Evolutionary conservation across 2,888 invertebrate genomes (phyloP), one percentile per base, ranked within the genome.

Genomic region (Oscheius sp.): DNA sequence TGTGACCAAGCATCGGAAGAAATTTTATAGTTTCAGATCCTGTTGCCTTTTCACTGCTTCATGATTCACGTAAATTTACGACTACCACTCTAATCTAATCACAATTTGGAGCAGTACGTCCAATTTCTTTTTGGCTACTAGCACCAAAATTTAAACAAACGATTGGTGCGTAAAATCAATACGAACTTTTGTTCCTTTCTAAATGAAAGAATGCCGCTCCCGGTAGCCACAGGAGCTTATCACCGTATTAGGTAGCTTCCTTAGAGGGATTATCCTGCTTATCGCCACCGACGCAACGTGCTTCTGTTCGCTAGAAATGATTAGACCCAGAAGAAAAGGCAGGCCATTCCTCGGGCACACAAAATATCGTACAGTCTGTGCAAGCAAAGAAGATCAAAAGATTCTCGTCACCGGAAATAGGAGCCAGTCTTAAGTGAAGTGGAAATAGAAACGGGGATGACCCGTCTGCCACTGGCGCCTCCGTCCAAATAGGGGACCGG

Each of bases 211-310:
- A 43, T 35, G 35, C 29, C 61, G 43, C 16, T 45, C 61, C 41
- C 6, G 45, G 45, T 23, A 55, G 18, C 25, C n/a, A 41, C 18
- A 43, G 12, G 43, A 41, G 23, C 49, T 52, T 66, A 66, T 66
- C 66, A 66, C 9, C 27, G 66, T 41, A 2, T 63, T 45, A 49
- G 49, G 66, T 66, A 66, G 66, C 66, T 52, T 25, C 46, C 66
- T n/a, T 23, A 25, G 66, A 66, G 21, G 66, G 66, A 66, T 66
- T 66, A 66, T 66, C 66, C 66, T 49, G 52, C 66, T 66, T 66
- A 66, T 66, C 66, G 66, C 52, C 66, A 66, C 66, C 66, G 52
- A 52, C 66, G 52, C 52, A 66, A 66, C 52, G 66, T 66, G 66
- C 66, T 66, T 29, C 61, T 58, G 58, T 25, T 27, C 58, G 13